phyloP scores from a whole-genome alignment of 2,113 vertebrate genomes.

The Eudyptes chrysolophus region DNA sequence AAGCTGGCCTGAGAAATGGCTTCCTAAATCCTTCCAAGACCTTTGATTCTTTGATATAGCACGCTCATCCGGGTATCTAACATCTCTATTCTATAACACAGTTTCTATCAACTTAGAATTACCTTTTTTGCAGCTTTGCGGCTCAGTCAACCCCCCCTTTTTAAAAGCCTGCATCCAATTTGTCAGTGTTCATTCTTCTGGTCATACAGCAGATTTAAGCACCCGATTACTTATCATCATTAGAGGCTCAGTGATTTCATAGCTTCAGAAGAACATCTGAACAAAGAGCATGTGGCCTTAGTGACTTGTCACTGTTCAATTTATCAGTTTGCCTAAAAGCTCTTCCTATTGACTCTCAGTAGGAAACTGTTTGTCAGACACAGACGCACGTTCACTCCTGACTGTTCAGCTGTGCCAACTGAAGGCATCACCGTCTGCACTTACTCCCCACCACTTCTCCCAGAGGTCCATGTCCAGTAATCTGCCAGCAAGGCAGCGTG shows the following conservation, averaged over 20 bases:
- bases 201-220: not conserved
- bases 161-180: not conserved
- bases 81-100: not conserved
- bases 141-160: not conserved
- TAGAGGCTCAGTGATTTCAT: not conserved
- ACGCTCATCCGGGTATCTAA: not conserved
- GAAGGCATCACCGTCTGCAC: not conserved
- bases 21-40: constrained; percentile 29
- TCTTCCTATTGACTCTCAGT: constrained; percentile 5
- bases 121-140: not conserved
- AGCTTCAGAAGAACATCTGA: constrained; percentile 21
- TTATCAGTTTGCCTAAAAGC: constrained; percentile 34
- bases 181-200: not conserved
- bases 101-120: not conserved
- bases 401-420: not conserved
- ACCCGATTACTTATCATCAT: not conserved
- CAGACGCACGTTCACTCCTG: not conserved
- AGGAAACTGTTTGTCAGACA: constrained; percentile 18
- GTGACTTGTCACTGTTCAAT: constrained; percentile 7
- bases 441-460: constrained; percentile 24
- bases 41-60: not conserved
- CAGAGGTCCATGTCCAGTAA: constrained; percentile 36
- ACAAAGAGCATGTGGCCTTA: not conserved
- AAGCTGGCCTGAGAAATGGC: constrained; percentile 3
- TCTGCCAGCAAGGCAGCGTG: not conserved